Evolutionary conservation across 2,888 invertebrate species (phyloP), one percentile per base, ranked within the genome.

Genomic region (Ormyrus pomaceus): DNA sequence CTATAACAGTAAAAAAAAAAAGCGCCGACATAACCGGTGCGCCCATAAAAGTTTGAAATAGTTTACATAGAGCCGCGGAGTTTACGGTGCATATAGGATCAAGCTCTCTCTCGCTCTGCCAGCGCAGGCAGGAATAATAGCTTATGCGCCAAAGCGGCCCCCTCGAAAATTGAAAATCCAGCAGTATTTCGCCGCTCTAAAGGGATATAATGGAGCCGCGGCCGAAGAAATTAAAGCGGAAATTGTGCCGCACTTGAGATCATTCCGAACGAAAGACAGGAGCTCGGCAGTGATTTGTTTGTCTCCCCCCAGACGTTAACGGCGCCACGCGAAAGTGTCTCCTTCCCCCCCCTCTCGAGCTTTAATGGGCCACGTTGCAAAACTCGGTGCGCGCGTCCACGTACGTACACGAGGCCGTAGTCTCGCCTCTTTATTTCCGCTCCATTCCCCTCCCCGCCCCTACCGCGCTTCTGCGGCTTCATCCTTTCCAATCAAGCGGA

Each of bases 401-500:
- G 58, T 58, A 56, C 50, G 7, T 46, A 46, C 53, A 2, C 34
- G 53, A 9, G 56, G 65, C 45, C 34, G 58, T 1, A 19, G 19
- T 56, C 72, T 71, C 51, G 50, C 65, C 78, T 72, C 71, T 77
- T 82, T 81, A 82, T 82, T 81, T 82, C 78, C 82, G 78, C 78
- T 78, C 79, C 79, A 82, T 82, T 81, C 74, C 71, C 64, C 10
- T 8, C 11, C 55, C 53, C 53, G 7, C 59, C 53, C 34, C n/a
- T 45, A 2, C 65, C 50, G 55, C 13, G 65, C 66, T 62, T 71
- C 69, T 79, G 75, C 11, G 59, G 71, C 71, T 78, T 78, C 78
- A 75, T 81, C 75, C 81, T 81, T 81, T 71, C 71, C 75, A 81
- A 81, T 81, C 81, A 81, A 65, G 55, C 75, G 72, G 75, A 75